phyloP scores from a whole-genome alignment of 1,140 invertebrate species.

The Ooceraea biroi region DNA sequence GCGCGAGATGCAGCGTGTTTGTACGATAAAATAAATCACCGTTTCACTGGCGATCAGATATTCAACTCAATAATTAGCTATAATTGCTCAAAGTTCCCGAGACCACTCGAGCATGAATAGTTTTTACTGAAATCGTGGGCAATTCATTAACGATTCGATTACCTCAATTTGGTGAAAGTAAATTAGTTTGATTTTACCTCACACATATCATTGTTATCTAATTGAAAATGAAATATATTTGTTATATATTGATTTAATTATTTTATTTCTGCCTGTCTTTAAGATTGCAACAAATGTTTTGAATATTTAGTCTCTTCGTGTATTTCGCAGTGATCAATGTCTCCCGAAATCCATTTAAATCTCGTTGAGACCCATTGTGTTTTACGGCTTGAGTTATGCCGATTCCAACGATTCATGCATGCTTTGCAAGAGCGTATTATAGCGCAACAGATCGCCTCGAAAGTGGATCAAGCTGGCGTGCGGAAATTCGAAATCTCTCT shows the following conservation, averaged over 20 bases:
- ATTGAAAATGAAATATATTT: not conserved
- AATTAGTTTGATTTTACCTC: not conserved
- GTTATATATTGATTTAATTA: not conserved
- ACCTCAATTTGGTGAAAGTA: conserved; percentile 14
- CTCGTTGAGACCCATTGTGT: not conserved
- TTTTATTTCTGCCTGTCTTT: not conserved
- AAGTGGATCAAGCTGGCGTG: conserved; percentile 28
- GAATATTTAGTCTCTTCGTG: too few species aligned
- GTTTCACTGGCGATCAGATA: conserved; percentile 12
- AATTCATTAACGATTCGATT: conserved; percentile 6
- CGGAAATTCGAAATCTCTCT: conserved; percentile 20
- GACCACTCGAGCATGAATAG: conserved; percentile 12
- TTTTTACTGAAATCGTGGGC: not conserved
- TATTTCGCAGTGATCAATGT: not conserved
- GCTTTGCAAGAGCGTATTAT: not conserved
- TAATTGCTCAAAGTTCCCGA: conserved; percentile 8
- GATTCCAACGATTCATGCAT: not conserved
- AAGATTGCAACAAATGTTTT: not conserved
- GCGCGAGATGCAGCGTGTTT: not conserved
- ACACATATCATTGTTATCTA: not conserved
- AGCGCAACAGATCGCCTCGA: conserved; percentile 37
- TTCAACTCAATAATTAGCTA: conserved; percentile 25
- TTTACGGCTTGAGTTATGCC: not conserved
- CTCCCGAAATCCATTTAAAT: conserved; percentile 8
- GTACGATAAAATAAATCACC: conserved; percentile 4